Percentiles rank a stretch among this genome's conserved stretches.
Conservation (phyloP, 2,113 vertebrate genomes). For the Clinocottus analis region DNA sequence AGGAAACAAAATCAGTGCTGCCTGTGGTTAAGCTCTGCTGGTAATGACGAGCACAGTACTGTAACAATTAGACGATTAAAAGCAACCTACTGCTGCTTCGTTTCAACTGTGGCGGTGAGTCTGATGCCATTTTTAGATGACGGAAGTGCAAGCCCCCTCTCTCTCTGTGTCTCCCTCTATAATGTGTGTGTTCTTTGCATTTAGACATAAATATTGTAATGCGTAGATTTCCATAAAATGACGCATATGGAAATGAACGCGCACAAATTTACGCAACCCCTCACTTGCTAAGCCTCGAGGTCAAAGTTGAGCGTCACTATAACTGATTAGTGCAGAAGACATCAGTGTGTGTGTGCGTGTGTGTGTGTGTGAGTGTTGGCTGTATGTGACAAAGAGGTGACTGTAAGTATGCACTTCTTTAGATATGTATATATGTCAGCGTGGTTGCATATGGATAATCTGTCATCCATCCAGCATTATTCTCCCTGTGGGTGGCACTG, state of each 20-base stretch:
- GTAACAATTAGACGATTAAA: conserved; percentile 67
- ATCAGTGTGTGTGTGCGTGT: background rate
- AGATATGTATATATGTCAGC: conserved; percentile 48
- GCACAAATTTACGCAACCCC: conserved; percentile 4
- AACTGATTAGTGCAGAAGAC: conserved; percentile 35
- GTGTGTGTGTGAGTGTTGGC: background rate
- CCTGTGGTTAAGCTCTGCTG: conserved; percentile 51
- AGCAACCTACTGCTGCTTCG: conserved; percentile 46
- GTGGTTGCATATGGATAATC: conserved; percentile 59
- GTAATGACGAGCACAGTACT: conserved; percentile 56
- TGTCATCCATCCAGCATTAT: conserved; percentile 38
- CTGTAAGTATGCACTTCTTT: conserved; percentile 36
- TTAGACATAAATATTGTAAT: background rate
- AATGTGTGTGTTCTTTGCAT: background rate
- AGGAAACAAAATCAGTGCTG: conserved; percentile 28
- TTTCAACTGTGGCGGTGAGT: conserved; percentile 33
- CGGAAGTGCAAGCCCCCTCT: background rate
- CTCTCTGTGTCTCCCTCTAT: background rate
- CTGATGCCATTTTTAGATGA: conserved; percentile 44
- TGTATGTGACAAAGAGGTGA: conserved; percentile 7
- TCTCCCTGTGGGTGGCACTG: conserved; percentile 32
- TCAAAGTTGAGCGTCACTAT: conserved; percentile 44
- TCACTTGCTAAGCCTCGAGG: conserved; percentile 39
- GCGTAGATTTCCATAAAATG: conserved; percentile 32
- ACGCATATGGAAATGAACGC: conserved; percentile 1